These are phyloP conservation scores for Antitype chi DNA, from an alignment of 2,888 invertebrate genomes.

Conservation along the genomic window DNA sequence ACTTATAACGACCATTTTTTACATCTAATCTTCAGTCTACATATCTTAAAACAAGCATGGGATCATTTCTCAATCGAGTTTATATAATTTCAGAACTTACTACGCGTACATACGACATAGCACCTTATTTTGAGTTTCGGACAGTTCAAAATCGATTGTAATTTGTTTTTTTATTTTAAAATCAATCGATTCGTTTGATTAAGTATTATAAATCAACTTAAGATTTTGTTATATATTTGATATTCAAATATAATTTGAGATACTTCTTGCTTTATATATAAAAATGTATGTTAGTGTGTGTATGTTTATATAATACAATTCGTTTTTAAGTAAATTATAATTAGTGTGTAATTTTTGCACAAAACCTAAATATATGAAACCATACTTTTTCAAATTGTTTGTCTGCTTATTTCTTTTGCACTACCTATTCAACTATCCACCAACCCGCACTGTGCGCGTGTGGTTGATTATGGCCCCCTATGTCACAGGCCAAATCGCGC, in stretches of 20 bases:
- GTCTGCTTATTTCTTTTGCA: neutral
- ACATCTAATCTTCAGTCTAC: neutral
- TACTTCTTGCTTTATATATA: neutral
- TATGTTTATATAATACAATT: slow-evolving; percentile 10
- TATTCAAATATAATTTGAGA: slow-evolving; percentile 24
- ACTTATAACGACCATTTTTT: slow-evolving; percentile 38
- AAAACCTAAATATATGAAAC: neutral
- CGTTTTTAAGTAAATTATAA: neutral
- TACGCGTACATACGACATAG: neutral
- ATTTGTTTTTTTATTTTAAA: slow-evolving; percentile 1
- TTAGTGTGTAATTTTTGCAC: neutral
- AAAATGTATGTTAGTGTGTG: slow-evolving; percentile 5
- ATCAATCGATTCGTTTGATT: slow-evolving; percentile 40
- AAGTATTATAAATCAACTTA: slow-evolving; percentile 41
- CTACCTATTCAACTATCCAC: too few relatives aligned
- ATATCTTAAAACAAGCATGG: slow-evolving; percentile 24
- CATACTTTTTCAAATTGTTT: neutral
- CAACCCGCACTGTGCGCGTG: too few relatives aligned
- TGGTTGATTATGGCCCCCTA: too few relatives aligned
- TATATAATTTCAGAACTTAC: slow-evolving; percentile 41
- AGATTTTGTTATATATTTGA: slow-evolving; percentile 18
- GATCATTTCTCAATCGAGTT: neutral
- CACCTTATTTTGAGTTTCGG: accelerated
- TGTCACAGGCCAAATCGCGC: neutral
- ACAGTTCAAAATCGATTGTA: slow-evolving; percentile 9